Evolutionary conservation across 2,888 invertebrate genomes (phyloP).

Genomic region (Drosophila macrothrix): DNA sequence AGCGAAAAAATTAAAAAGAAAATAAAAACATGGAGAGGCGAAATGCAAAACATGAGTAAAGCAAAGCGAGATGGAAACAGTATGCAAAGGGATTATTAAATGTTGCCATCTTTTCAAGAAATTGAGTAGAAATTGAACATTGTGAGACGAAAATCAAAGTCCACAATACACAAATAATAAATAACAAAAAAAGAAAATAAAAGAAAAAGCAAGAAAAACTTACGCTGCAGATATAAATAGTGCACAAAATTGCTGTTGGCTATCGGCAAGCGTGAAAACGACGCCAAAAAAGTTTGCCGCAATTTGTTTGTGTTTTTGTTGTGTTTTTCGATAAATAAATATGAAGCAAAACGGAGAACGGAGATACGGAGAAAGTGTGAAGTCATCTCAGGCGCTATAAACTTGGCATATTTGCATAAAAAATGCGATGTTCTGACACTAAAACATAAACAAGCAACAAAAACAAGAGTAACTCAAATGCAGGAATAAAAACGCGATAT

Average conservation of each 20-base stretch:
- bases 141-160: conserved; percentile 41
- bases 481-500: conserved; percentile 25
- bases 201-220: conserved; percentile 27
- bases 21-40: background rate
- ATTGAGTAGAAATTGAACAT: conserved; percentile 12
- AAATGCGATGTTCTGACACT: conserved; percentile 71
- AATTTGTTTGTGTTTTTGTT: conserved; percentile 59
- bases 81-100: conserved; percentile 3
- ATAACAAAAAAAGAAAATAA: conserved; percentile 9
- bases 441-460: conserved; percentile 67
- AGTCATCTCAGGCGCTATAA: conserved; percentile 52
- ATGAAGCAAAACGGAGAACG: conserved; percentile 42
- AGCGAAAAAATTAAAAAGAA: background rate
- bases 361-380: conserved; percentile 31
- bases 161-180: conserved; percentile 38
- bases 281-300: conserved; percentile 77
- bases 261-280: conserved; percentile 43
- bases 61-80: background rate
- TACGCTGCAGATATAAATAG: conserved; percentile 42
- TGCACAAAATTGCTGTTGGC: conserved; percentile 27
- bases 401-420: conserved; percentile 79
- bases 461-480: conserved; percentile 20
- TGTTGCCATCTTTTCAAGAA: conserved; percentile 11
- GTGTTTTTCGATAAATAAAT: conserved; percentile 65
- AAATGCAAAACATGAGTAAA: background rate